These are phyloP conservation scores for Bathybates hornii DNA, from an alignment of 2,113 vertebrate species.

Conservation along the genomic window DNA sequence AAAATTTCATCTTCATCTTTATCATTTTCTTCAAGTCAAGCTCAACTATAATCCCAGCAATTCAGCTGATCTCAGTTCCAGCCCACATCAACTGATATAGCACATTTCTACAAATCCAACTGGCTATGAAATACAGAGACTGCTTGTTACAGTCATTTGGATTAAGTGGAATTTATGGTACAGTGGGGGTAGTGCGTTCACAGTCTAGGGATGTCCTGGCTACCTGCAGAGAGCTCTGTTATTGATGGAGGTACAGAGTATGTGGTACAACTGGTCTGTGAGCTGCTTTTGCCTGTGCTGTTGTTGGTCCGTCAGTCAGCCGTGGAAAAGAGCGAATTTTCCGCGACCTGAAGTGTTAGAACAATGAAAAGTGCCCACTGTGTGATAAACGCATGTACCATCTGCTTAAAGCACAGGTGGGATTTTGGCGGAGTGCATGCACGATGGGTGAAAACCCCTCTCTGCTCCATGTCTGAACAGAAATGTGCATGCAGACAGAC, in stretches of 20 bases:
- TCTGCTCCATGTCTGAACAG: not conserved
- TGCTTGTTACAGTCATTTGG: not conserved
- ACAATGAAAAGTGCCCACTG: not conserved
- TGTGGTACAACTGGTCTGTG: not conserved
- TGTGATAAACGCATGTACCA: not conserved
- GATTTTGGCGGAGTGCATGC: not conserved
- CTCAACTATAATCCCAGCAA: not conserved
- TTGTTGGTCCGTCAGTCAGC: not conserved
- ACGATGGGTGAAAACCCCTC: not conserved
- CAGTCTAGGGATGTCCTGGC: not conserved
- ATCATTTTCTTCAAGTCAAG: not conserved
- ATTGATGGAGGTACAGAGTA: not conserved
- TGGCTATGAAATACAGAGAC: not conserved
- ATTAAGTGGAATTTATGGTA: not conserved
- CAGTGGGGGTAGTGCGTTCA: not conserved
- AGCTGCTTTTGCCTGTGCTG: not conserved
- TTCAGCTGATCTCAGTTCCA: not conserved
- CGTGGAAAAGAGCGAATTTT: rapidly evolving
- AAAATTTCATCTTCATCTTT: not conserved
- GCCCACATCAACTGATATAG: not conserved
- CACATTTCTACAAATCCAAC: not conserved
- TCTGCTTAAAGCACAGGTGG: not conserved
- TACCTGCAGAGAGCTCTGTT: not conserved
- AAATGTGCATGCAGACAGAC: not conserved
- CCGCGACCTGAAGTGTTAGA: not conserved